These are phyloP conservation scores for Chloropsis hardwickii DNA, from an alignment of 2,113 vertebrate species.

Conservation along the genomic window DNA sequence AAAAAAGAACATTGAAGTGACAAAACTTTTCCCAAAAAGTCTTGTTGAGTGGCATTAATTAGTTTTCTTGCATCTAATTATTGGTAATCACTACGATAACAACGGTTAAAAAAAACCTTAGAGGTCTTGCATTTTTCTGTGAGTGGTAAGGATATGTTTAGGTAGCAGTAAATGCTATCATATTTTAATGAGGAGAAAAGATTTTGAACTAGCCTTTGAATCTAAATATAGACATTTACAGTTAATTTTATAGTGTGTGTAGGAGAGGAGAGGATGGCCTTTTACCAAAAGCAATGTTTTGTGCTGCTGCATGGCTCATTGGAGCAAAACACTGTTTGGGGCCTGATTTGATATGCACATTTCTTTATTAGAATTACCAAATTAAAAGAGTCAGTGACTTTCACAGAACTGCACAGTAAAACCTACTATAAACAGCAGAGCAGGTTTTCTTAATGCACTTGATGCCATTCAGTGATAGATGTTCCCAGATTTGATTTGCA, in stretches of 20 bases:
- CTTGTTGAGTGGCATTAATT: neutral
- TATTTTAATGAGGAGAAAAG: neutral
- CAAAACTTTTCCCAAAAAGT: neutral
- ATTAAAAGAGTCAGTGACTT: neutral
- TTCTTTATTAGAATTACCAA: neutral
- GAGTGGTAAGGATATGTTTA: neutral
- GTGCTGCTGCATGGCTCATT: neutral
- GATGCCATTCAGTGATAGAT: accelerated
- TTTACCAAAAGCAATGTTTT: neutral
- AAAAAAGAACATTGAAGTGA: neutral
- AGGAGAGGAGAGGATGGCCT: neutral
- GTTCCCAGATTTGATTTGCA: neutral
- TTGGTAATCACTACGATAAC: neutral
- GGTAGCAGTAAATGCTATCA: neutral
- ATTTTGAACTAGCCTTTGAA: neutral
- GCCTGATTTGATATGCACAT: neutral
- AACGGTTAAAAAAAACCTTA: neutral
- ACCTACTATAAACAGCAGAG: neutral
- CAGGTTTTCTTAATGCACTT: neutral
- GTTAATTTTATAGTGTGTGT: neutral
- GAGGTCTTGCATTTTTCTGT: neutral
- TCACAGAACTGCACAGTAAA: neutral
- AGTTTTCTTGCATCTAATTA: neutral
- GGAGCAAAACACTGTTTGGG: neutral
- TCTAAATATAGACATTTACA: neutral